Base-by-base conservation (phyloP, 2,797 vertebrate species). In the Cuniculus paca region DNA sequence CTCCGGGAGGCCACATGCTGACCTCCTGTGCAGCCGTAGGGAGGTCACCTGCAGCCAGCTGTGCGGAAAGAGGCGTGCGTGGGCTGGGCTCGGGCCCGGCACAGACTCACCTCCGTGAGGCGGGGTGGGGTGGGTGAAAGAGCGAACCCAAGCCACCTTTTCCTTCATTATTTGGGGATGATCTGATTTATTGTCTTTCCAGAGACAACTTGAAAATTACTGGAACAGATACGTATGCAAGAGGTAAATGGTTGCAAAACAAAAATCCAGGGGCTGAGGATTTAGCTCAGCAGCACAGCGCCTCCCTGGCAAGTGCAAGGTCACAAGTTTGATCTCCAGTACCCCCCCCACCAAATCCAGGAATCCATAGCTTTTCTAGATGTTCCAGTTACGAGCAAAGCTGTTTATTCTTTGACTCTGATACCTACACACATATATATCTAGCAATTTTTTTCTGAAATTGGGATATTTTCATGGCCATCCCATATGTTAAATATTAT, bases 171-270 rank as follows among this genome's bases (percentile, higher is more conserved):
- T 50, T 26, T 77, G 58, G 89, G 52, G 74, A 24, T 6, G n/a
- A n/a, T 20, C n/a, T 58, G 42, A 54, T 17, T 90, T 63, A 12
- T 9, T 11, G 14, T 58, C 52, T 77, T 56, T 52, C 17, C 60
- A 4, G 31, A 12, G 65, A 9, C 16, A 77, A 22, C 79, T n/a
- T 20, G 24, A 50, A 83, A 42, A 13, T 5, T 5, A 45, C 4
- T 3, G 14, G 36, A 4, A 9, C 22, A 19, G 24, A 34, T 6
- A 2, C 0, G 6, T 1, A 5, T 28, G n/a, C 12, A 45, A 45
- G n/a, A 92, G 56, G 60, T 6, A 58, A 39, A 24, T 65, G 54
- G 19, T 19, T 4, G 26, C 6, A 11, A 56, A 54, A 36, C 11
- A 3, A 4, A 61, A 16, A 20, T 26, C 60, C 42, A 14, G 20